Conservation (phyloP, 2,113 vertebrate genomes). For the Prietella phreatophila region DNA sequence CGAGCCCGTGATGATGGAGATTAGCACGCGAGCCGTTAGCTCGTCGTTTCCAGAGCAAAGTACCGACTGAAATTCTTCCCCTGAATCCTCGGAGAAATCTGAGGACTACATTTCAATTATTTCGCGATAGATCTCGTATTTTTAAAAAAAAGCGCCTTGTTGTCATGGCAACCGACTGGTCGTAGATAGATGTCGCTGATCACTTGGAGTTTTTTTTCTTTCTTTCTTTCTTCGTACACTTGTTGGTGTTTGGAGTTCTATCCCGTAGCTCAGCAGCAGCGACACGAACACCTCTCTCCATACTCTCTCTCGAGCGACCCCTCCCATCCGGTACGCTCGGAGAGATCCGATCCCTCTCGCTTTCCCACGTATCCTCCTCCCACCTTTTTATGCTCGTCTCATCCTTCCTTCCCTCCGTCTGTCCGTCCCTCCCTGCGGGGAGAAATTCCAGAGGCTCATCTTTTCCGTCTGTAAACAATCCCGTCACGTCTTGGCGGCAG, state of each 20-base stretch:
- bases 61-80: neutral
- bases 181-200: too few species aligned
- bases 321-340: neutral
- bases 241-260: too few species aligned
- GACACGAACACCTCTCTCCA: neutral
- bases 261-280: too few species aligned
- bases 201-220: too few species aligned
- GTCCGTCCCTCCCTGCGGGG: neutral
- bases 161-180: too few species aligned
- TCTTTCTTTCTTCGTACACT: too few species aligned
- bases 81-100: neutral
- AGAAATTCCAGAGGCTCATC: constrained; percentile 7
- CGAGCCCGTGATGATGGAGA: constrained; percentile 3
- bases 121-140: neutral
- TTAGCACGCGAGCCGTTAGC: neutral
- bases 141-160: too few species aligned
- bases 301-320: constrained; percentile 20
- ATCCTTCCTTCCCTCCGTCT: neutral
- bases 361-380: constrained; percentile 16
- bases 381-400: neutral
- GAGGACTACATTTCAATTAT: neutral
- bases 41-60: neutral
- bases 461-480: constrained; percentile 38
- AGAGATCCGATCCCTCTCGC: neutral
- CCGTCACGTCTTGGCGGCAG: neutral